A percentile compares a stretch with the other conserved stretches of the same genome.
Conservation (phyloP, 2,113 vertebrate species). For the Hemichromis elongatus region DNA sequence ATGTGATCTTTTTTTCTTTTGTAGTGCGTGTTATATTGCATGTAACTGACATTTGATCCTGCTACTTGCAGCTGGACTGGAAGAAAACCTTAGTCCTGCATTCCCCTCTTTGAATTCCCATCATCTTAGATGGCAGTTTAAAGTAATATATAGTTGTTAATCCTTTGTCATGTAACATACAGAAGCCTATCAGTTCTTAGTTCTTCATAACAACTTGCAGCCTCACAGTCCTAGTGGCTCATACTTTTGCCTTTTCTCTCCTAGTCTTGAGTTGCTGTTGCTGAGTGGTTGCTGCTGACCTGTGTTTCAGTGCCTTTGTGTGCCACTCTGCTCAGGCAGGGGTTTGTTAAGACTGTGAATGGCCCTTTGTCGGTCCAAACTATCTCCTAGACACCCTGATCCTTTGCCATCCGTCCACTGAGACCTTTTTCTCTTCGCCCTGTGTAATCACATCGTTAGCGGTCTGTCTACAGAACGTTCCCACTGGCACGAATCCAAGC, state of each 20-base stretch:
- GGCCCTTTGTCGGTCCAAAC: constrained; percentile 27
- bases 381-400: not conserved
- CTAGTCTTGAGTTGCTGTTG: not conserved
- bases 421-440: not conserved
- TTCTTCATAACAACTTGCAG: not conserved
- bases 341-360: constrained; percentile 27
- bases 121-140: not conserved
- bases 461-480: not conserved
- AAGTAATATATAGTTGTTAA: not conserved
- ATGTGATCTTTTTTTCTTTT: not conserved
- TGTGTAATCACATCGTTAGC: not conserved
- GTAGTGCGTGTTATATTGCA: not conserved
- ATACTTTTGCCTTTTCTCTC: not conserved
- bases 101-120: not conserved
- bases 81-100: not conserved
- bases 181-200: not conserved
- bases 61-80: not conserved
- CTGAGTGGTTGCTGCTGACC: not conserved
- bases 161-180: not conserved
- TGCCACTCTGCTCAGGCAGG: not conserved
- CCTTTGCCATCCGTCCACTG: not conserved
- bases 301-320: not conserved
- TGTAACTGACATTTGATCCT: not conserved
- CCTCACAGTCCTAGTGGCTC: not conserved
- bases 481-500: not conserved